Conservation (phyloP, 2,113 vertebrate species). For the Labrus mixtus region DNA sequence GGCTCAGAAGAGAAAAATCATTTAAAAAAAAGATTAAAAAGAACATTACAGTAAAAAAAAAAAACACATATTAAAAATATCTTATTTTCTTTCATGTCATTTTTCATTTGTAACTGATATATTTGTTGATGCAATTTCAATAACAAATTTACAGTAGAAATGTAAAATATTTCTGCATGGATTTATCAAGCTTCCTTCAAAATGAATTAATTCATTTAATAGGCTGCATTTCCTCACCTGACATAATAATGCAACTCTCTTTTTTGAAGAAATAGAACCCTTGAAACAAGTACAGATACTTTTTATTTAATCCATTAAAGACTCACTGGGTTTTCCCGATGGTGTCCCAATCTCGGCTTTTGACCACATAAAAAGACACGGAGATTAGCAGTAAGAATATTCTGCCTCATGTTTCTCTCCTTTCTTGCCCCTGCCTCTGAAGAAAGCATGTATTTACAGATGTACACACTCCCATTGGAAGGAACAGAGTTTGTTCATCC, state of each 20-base stretch:
- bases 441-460: slow-evolving; percentile 73
- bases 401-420: slow-evolving; percentile 57
- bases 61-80: no score
- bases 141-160: background rate
- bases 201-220: slow-evolving; percentile 15
- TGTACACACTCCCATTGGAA: slow-evolving; percentile 75
- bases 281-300: slow-evolving; percentile 53
- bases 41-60: no score
- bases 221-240: slow-evolving; percentile 41
- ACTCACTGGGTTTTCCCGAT: slow-evolving; percentile 52
- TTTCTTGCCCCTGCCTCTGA: slow-evolving; percentile 35
- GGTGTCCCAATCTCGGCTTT: slow-evolving; percentile 65
- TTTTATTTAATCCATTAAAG: slow-evolving; percentile 68
- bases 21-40: no score
- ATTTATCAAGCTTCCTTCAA: background rate
- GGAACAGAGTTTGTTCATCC: slow-evolving; percentile 68
- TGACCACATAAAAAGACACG: slow-evolving; percentile 72
- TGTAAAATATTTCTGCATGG: background rate
- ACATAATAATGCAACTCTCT: slow-evolving; percentile 43
- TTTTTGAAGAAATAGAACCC: slow-evolving; percentile 50
- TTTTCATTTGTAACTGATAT: no score
- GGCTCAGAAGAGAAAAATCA: no score
- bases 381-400: slow-evolving; percentile 75
- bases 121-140: no score
- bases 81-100: no score